Conservation (phyloP, 2,797 vertebrate genomes). For the Phataginus tetradactyla region DNA sequence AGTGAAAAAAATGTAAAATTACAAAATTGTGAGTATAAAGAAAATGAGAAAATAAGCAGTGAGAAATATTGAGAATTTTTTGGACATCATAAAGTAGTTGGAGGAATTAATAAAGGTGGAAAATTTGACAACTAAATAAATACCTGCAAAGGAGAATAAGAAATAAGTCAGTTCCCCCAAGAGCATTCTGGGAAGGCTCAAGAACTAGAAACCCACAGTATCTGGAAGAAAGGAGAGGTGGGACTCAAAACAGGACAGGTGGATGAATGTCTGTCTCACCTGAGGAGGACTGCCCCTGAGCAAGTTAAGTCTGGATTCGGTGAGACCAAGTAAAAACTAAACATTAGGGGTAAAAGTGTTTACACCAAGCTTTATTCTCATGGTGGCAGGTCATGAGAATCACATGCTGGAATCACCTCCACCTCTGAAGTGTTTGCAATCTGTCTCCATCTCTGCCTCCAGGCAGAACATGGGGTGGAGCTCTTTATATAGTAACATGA, state of each 20-base stretch:
- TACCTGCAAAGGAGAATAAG: neutral
- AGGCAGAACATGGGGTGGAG: too few species aligned
- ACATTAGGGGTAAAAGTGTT: too few species aligned
- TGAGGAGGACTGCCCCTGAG: too few species aligned
- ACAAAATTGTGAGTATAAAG: neutral
- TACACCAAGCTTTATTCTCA: too few species aligned
- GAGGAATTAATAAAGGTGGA: slow-evolving; percentile 10
- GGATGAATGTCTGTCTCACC: neutral
- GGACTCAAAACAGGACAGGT: neutral
- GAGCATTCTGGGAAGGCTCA: neutral
- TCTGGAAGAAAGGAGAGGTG: neutral
- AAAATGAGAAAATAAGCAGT: neutral
- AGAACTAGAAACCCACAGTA: neutral
- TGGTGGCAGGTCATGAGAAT: too few species aligned
- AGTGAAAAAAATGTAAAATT: neutral
- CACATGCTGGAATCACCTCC: too few species aligned
- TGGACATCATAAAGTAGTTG: neutral
- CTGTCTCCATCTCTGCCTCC: too few species aligned
- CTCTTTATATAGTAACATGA: too few species aligned
- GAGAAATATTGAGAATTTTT: neutral
- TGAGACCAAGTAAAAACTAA: too few species aligned
- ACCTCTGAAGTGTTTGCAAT: too few species aligned
- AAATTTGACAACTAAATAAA: neutral
- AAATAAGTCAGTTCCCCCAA: neutral
- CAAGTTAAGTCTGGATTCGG: too few species aligned